A percentile compares a stretch with the other conserved stretches of the same genome.
These are phyloP conservation scores for Diplodus sargus DNA, from an alignment of 2,797 vertebrate species.

Conservation along the genomic window DNA sequence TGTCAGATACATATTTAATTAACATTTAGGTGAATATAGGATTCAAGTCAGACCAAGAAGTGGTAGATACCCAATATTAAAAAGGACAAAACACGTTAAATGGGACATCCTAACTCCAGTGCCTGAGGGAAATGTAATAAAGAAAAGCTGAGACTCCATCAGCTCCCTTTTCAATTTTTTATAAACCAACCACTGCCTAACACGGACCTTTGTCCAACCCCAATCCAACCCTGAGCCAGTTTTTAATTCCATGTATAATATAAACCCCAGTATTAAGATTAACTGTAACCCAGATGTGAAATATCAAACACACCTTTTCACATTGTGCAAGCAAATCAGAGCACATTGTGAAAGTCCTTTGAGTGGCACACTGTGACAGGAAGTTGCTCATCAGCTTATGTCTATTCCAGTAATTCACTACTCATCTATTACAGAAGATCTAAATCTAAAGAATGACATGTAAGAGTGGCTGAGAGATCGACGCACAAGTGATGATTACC, in stretches of 20 bases:
- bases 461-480: not conserved
- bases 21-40: not conserved
- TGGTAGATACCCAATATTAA: not conserved
- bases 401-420: conserved; percentile 5
- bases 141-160: not conserved
- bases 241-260: not conserved
- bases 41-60: not conserved
- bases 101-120: not conserved
- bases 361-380: not conserved
- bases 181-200: not conserved
- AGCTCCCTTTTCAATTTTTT: not conserved
- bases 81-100: not conserved
- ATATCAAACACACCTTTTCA: conserved; percentile 13
- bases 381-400: conserved; percentile 11
- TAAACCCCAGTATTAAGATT: not conserved
- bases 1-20: not conserved
- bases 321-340: not conserved
- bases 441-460: not conserved
- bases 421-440: conserved; percentile 4
- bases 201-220: not conserved
- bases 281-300: not conserved
- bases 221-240: not conserved
- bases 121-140: not conserved
- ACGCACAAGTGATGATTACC: not conserved
- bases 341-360: conserved; percentile 3